Evolutionary conservation across 2,113 vertebrate species (phyloP).

Genomic region (Pantherophis guttatus): DNA sequence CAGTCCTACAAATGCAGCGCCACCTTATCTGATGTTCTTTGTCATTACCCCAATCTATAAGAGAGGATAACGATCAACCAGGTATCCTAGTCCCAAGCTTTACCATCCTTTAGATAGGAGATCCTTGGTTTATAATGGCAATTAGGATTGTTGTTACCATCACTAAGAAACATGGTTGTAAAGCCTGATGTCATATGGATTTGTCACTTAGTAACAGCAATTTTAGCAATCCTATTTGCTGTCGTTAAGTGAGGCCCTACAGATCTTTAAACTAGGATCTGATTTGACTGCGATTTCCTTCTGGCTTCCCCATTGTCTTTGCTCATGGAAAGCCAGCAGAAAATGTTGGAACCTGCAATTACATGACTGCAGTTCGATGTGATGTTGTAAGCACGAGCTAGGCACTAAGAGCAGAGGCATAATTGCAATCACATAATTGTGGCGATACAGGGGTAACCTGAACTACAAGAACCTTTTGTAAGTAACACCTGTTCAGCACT

Average conservation of each 20-base stretch:
- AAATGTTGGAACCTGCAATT: neutral
- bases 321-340: neutral
- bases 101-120: neutral
- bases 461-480: neutral
- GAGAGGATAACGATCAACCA: neutral
- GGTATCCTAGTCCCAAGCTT: neutral
- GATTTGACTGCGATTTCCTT: neutral
- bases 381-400: neutral
- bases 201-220: neutral
- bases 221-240: neutral
- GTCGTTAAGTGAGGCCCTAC: neutral
- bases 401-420: neutral
- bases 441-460: neutral
- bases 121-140: neutral
- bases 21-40: neutral
- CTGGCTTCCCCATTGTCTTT: neutral
- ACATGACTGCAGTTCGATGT: neutral
- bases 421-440: neutral
- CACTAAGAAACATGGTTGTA: neutral
- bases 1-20: neutral
- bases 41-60: neutral
- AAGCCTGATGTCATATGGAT: neutral
- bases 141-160: neutral
- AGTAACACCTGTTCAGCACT: neutral
- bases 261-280: neutral